Conservation (phyloP, 2,888 invertebrate species). For the Lepidocyrtoides sp. region DNA sequence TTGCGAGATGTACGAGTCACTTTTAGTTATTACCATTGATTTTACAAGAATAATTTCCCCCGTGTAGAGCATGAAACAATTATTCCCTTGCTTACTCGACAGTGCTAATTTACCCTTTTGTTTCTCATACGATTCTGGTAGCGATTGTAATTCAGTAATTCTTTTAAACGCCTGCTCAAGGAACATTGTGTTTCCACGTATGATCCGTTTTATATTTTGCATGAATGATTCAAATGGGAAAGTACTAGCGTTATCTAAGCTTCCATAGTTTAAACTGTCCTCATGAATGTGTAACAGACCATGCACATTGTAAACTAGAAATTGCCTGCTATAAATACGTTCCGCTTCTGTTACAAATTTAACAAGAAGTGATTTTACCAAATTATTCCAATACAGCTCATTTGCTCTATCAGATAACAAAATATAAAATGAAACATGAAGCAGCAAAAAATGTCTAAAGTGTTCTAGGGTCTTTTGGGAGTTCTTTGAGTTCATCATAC, state of each 20-base stretch:
- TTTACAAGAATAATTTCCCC: neutral
- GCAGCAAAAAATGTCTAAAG: slow-evolving; percentile 48
- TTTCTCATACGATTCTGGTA: no score
- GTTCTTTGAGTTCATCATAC: no score
- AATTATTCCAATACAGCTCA: slow-evolving; percentile 30
- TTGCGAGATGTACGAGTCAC: no score
- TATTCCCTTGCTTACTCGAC: slow-evolving; percentile 1
- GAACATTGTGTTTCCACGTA: slow-evolving; percentile 6
- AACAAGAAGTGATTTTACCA: no score
- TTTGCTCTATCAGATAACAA: slow-evolving; percentile 5
- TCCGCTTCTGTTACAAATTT: no score
- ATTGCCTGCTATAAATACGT: slow-evolving; percentile 48
- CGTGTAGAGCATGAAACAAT: slow-evolving; percentile 9
- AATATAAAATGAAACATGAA: slow-evolving; percentile 57
- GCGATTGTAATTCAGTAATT: slow-evolving; percentile 51
- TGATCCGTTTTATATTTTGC: slow-evolving; percentile 50
- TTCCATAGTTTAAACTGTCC: slow-evolving; percentile 36
- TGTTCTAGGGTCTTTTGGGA: slow-evolving; percentile 61
- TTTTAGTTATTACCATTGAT: neutral
- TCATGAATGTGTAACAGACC: slow-evolving; percentile 58
- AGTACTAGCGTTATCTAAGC: slow-evolving; percentile 60
- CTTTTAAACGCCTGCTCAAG: slow-evolving; percentile 58
- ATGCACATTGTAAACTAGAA: slow-evolving; percentile 71
- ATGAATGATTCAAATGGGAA: slow-evolving; percentile 74
- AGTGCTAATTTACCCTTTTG: neutral